A percentile compares a stretch with the other conserved stretches of the same genome.
Conservation (phyloP, 2,888 invertebrate genomes). For the Junonia oenone region DNA sequence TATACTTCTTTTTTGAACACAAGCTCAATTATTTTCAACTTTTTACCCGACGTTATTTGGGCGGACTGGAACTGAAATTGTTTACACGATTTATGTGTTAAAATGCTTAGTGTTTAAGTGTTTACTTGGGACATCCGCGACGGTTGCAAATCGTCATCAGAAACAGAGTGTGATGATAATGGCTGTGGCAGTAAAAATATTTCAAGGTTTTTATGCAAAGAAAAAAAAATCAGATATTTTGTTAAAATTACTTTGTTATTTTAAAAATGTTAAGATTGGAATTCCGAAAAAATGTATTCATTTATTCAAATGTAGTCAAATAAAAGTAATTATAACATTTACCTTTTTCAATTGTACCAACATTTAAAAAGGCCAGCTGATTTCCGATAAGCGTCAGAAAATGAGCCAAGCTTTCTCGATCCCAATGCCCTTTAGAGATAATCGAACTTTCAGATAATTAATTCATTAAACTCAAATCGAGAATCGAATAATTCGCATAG, state of each 20-base stretch:
- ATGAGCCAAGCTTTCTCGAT: conserved; percentile 26
- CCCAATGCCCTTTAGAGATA: conserved; percentile 39
- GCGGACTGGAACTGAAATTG: conserved; percentile 45
- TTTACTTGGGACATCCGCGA: conserved; percentile 23
- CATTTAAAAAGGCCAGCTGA: conserved; percentile 5
- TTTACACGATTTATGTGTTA: conserved; percentile 60
- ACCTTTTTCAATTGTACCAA: conserved; percentile 4
- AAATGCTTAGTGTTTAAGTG: conserved; percentile 47
- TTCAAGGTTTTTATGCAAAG: background rate
- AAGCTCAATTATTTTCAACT: conserved; percentile 72
- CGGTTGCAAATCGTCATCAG: conserved; percentile 11
- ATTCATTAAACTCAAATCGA: conserved; percentile 63
- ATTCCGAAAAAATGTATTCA: background rate
- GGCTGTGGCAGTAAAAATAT: background rate
- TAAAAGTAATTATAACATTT: background rate
- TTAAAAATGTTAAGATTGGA: background rate
- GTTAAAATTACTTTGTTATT: background rate
- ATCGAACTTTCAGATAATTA: conserved; percentile 49
- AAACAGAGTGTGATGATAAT: background rate
- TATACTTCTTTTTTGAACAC: conserved; percentile 60
- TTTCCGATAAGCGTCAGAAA: conserved; percentile 23
- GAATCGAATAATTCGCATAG: conserved; percentile 67
- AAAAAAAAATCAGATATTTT: background rate
- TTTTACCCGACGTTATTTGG: conserved; percentile 55
- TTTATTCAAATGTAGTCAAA: no score